These are phyloP conservation scores for Lottia gigantea DNA, from an alignment of 2,888 invertebrate species.

Conservation along the genomic window DNA sequence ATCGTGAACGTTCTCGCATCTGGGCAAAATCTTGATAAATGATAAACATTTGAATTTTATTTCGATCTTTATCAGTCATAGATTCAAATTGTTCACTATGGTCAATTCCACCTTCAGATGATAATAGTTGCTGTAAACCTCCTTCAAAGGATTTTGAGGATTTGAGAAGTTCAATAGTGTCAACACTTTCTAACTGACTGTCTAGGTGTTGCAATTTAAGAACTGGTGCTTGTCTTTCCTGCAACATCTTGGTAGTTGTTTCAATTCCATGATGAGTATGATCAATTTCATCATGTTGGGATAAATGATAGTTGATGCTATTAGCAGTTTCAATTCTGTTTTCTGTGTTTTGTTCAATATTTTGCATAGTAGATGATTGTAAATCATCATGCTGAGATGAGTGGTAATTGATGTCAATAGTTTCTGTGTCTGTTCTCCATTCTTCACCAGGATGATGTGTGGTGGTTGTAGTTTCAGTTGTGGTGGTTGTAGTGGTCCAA, in stretches of 20 bases:
- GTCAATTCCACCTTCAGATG: background rate
- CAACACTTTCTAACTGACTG: background rate
- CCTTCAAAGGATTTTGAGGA: background rate
- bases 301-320: no score
- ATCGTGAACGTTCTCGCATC: background rate
- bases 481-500: background rate
- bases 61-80: background rate
- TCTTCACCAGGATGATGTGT: background rate
- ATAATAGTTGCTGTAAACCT: background rate
- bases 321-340: no score
- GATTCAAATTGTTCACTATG: conserved; percentile 1
- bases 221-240: background rate
- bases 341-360: no score
- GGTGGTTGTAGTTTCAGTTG: background rate
- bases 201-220: background rate
- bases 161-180: background rate
- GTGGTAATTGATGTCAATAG: background rate
- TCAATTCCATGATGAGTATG: no score
- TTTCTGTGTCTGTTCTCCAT: background rate
- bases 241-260: no score
- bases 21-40: conserved; percentile 1
- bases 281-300: no score
- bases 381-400: background rate
- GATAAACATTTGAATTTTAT: conserved; percentile 7
- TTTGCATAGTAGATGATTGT: no score